Percentiles rank a stretch among this genome's conserved stretches.
Conservation (phyloP, 2,888 invertebrate genomes). For the Trachelus tabidus region DNA sequence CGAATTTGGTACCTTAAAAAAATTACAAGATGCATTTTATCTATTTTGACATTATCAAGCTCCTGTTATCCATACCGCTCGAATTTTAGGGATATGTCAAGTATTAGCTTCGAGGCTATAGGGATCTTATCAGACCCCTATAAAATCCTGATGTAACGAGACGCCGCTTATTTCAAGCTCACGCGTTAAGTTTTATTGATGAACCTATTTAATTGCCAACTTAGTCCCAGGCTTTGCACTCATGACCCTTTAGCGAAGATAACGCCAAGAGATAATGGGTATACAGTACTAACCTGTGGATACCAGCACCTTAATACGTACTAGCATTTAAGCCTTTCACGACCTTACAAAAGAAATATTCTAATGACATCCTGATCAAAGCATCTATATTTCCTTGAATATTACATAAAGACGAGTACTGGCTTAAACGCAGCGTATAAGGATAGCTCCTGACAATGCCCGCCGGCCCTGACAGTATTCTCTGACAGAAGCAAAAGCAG, state of each 20-base stretch:
- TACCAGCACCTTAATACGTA: background rate
- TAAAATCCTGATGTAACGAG: background rate
- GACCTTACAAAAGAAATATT: background rate
- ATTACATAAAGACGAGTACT: background rate
- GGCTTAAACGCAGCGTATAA: background rate
- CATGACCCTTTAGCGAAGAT: constrained; percentile 49
- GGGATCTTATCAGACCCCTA: background rate
- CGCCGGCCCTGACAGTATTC: background rate
- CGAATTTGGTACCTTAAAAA: background rate
- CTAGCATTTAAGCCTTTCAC: background rate
- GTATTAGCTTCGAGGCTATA: background rate
- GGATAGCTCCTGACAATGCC: background rate
- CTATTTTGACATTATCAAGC: background rate
- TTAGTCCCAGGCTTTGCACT: constrained; percentile 49
- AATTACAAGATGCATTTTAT: background rate
- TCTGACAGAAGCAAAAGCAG: background rate
- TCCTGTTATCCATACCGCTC: background rate
- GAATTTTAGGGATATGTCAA: background rate
- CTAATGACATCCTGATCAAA: background rate
- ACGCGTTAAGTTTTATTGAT: constrained; percentile 28
- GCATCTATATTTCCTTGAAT: background rate
- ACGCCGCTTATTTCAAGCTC: background rate
- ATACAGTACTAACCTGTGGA: background rate
- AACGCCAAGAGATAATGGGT: background rate
- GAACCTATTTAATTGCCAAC: constrained; percentile 46